Conservation (phyloP, 2,797 vertebrate genomes). For the Silurus lanzhouensis region DNA sequence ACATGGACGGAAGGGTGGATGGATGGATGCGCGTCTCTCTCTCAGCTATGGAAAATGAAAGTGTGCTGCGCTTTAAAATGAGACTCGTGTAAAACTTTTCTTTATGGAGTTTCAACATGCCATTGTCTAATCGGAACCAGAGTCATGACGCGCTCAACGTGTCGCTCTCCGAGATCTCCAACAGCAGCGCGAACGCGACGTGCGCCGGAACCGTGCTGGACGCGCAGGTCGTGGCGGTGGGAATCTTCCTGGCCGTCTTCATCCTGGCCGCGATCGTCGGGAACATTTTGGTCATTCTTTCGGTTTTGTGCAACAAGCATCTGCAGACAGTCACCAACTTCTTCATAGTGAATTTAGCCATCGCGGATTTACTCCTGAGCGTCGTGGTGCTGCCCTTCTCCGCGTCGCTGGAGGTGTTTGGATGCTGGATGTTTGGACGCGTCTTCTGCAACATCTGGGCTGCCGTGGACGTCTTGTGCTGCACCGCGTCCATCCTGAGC, state of each 20-base stretch:
- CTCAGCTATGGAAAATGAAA: constrained; percentile 9
- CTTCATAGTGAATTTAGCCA: constrained; percentile 96
- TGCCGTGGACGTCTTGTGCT: constrained; percentile 97
- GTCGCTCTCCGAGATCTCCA: constrained; percentile 19
- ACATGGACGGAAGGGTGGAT: not conserved
- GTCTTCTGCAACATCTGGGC: constrained; percentile 99
- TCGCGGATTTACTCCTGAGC: constrained; percentile 91
- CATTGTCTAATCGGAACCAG: constrained; percentile 82
- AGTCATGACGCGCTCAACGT: constrained; percentile 58
- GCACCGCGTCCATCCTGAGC: constrained; percentile 98
- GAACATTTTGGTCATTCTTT: constrained; percentile 95
- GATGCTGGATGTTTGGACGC: constrained; percentile 94
- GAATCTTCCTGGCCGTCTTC: constrained; percentile 85
- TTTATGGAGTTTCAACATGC: constrained; percentile 86
- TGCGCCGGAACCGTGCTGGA: constrained; percentile 79
- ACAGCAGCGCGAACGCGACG: constrained; percentile 72
- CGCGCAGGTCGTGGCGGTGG: constrained; percentile 82
- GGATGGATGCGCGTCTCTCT: constrained; percentile 8
- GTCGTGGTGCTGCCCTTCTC: constrained; percentile 94
- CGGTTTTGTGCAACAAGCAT: constrained; percentile 92
- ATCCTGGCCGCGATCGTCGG: constrained; percentile 90
- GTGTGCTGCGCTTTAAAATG: constrained; percentile 41
- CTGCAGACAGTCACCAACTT: constrained; percentile 96
- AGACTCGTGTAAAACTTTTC: constrained; percentile 63
- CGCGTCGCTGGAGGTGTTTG: constrained; percentile 91